phyloP scores from a whole-genome alignment of 2,797 vertebrate genomes.

The Lacerta viridis region DNA sequence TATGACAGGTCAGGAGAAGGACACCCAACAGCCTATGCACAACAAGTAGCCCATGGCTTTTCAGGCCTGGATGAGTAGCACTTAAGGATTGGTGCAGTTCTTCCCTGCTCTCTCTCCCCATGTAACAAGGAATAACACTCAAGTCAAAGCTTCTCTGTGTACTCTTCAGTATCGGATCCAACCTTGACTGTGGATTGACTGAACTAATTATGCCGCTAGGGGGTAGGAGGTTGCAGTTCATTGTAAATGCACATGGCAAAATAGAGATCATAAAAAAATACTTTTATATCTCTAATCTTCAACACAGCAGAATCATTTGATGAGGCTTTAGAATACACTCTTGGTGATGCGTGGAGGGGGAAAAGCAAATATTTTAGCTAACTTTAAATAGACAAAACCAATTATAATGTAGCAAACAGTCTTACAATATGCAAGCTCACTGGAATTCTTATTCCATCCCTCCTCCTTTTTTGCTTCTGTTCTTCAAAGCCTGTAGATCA shows the following conservation, averaged over 20 bases:
- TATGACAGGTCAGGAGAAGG: background rate
- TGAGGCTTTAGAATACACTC: background rate
- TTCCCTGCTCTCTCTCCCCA: background rate
- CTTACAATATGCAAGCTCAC: background rate
- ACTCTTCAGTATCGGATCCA: background rate
- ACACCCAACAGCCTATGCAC: background rate
- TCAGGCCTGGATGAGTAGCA: background rate
- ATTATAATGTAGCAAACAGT: conserved; percentile 16
- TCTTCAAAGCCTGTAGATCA: conserved; percentile 1
- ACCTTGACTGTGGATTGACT: background rate
- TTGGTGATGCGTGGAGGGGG: no score
- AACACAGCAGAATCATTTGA: background rate
- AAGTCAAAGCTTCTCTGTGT: background rate
- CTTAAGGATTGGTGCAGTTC: background rate
- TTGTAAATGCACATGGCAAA: background rate
- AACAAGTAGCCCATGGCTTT: background rate
- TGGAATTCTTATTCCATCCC: background rate
- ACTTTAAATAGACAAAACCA: background rate
- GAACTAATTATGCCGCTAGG: background rate
- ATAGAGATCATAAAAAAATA: background rate
- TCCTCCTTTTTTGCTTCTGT: conserved; percentile 13
- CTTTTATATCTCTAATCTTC: background rate
- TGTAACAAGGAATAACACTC: no score
- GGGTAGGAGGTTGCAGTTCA: background rate
- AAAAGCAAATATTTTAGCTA: background rate